These are phyloP conservation scores for Indicator maculatus DNA, from an alignment of 2,113 vertebrate species.

Conservation along the genomic window DNA sequence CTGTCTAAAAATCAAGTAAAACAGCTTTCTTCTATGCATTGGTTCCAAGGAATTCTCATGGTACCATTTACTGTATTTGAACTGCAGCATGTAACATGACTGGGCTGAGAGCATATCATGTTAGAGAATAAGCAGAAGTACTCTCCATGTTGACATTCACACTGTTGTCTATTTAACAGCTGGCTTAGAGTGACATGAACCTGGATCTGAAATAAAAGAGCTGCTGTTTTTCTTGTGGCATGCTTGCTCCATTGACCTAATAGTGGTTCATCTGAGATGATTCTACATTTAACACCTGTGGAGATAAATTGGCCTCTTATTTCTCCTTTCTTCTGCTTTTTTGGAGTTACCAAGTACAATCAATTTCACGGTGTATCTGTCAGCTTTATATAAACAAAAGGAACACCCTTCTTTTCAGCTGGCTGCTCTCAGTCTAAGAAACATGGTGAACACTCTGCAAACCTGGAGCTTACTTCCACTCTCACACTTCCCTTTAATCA, in stretches of 20 bases:
- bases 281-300: background rate
- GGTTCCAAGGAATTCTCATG: background rate
- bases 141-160: background rate
- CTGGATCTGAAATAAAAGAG: background rate
- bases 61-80: background rate
- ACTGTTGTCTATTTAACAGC: background rate
- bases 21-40: background rate
- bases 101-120: background rate
- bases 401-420: background rate
- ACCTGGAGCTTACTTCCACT: background rate
- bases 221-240: background rate
- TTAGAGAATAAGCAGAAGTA: background rate
- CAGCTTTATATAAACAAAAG: background rate
- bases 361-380: background rate
- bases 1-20: background rate
- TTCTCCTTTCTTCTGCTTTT: background rate
- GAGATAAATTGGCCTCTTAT: background rate
- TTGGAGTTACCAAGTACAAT: background rate
- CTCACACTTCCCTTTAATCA: background rate
- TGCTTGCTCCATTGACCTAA: background rate
- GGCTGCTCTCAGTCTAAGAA: background rate
- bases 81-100: background rate
- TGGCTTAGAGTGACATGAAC: background rate
- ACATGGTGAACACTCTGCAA: background rate
- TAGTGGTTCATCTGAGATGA: background rate